Percentiles rank a stretch among this genome's conserved stretches.
Conservation (phyloP, 2,113 vertebrate genomes). For the Protobothrops flavoviridis region DNA sequence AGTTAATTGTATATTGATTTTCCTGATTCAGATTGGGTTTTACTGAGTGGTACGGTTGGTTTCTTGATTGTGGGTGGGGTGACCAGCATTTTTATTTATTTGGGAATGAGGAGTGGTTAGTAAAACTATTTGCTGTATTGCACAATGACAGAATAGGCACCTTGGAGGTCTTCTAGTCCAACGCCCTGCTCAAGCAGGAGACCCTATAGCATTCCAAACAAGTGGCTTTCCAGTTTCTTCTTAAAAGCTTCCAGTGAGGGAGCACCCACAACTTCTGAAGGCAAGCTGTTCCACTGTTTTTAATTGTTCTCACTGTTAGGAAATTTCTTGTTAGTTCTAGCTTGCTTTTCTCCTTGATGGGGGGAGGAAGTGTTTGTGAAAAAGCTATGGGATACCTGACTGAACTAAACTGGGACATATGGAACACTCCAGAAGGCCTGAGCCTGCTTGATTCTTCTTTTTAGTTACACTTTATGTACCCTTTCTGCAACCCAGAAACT, state of each 20-base stretch:
- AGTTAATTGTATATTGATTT: not conserved
- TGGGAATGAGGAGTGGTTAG: not conserved
- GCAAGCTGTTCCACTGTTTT: not conserved
- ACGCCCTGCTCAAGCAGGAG: not conserved
- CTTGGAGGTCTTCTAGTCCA: not conserved
- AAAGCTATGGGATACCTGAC: not conserved
- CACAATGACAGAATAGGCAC: not conserved
- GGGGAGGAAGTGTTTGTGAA: not conserved
- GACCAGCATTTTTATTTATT: not conserved
- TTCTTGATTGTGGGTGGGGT: not conserved
- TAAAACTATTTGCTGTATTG: not conserved
- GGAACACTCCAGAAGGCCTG: not conserved
- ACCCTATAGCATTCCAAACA: not conserved
- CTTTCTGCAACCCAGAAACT: conserved; percentile 25
- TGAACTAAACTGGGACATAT: not conserved
- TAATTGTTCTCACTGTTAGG: not conserved
- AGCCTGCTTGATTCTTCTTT: not conserved
- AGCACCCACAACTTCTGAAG: not conserved
- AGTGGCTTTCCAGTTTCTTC: not conserved
- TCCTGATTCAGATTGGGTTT: not conserved
- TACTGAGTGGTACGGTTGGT: not conserved
- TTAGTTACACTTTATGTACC: not conserved
- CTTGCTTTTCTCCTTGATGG: not conserved
- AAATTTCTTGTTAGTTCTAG: not conserved
- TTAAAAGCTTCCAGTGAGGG: not conserved